Base-by-base conservation (phyloP, 2,888 invertebrate species). In the Entomobrya proxima region DNA sequence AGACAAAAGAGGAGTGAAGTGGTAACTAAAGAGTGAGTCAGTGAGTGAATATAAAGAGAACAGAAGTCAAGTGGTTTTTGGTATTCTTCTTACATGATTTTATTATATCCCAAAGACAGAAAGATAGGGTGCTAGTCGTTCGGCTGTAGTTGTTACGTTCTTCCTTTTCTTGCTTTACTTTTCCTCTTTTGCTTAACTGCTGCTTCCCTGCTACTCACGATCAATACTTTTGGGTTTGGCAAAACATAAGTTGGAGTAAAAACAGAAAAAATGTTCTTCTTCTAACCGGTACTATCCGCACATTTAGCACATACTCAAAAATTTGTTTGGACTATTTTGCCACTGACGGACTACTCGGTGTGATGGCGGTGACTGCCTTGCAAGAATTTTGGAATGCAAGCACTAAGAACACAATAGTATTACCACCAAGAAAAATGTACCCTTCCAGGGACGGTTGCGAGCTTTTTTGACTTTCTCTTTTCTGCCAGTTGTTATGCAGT, bases 181-280 rank as follows among this genome's bases (percentile, higher is more conserved):
- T 61, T 35, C 47, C 15, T 13, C n/a, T 15, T 47, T n/a, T 13
- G n/a, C 15, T n/a, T 47, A 47, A 61, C 61, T 32, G n/a, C 32
- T 61, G 52, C 27, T 30, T 58, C 3, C 58, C 67, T 69, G 37
- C 24, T 40, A 32, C 13, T 4, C 44, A 40, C 67, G 67, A 69
- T 69, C 67, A 69, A 69, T 69, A 69, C 15, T 61, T 69, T 69
- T 69, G 67, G 67, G 67, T 69, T 40, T 69, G 67, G 67, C 67
- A 40, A 11, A 69, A 40, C 67, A 69, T 21, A 40, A 69, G 67
- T 40, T 37, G 37, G 27, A 69, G 67, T 69, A 69, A 40, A 61
- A 61, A 69, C 52, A n/a, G 52, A 37, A 64, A 64, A 64, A 69
- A 40, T 61, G 15, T 61, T 40, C n/a, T n/a, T n/a, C n/a, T 32